Base-by-base conservation (phyloP, 2,113 vertebrate genomes). In the Trachemys scripta region DNA sequence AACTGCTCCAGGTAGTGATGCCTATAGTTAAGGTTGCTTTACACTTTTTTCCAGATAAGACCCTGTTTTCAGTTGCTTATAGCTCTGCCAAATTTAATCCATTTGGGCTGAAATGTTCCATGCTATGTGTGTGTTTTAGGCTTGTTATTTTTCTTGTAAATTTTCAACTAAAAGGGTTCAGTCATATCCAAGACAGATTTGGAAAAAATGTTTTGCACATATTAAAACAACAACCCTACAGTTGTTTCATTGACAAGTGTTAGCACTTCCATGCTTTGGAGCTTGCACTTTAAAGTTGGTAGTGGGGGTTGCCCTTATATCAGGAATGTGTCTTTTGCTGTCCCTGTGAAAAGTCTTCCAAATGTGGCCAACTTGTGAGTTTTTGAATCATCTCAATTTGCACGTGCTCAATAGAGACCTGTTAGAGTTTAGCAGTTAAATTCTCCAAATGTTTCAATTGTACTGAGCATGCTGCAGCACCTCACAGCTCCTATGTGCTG, bases 401-500 rank as follows among this genome's bases (percentile, higher is more conserved):
- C 25, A 27, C 4, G 2, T 62, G 8, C 3, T 38, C 51, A 65
- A 22, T 49, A 42, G 38, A 35, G 6, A 17, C 65, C 79, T 91
- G 24, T 75, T 38, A 75, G 51, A 50, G 47, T 10, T 1, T 78
- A 35, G 10, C 85, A 78, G 4, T 10, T 42, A 89, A 49, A 6
- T 29, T 80, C 88, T 80, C 78, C 85, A 45, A 82, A 50, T 14
- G 16, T 50, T 81, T 75, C 51, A 7, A 69, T 78, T 69, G 5
- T 22, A 14, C 38, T 79, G 17, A 45, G 27, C 13, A 8, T 80
- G 20, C 25, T 22, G 5, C 83, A 3, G 59, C 82, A 10, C 17
- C 5, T 29, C 49, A 12, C 25, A 50, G 3, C 4, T 92, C 11
- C 90, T 92, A 5, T 11, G 29, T 42, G 0, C 0, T 49, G 65